Evolutionary conservation across 2,113 vertebrate genomes (phyloP), one percentile per base, ranked within the genome.

Genomic region (Cnemophilus loriae): DNA sequence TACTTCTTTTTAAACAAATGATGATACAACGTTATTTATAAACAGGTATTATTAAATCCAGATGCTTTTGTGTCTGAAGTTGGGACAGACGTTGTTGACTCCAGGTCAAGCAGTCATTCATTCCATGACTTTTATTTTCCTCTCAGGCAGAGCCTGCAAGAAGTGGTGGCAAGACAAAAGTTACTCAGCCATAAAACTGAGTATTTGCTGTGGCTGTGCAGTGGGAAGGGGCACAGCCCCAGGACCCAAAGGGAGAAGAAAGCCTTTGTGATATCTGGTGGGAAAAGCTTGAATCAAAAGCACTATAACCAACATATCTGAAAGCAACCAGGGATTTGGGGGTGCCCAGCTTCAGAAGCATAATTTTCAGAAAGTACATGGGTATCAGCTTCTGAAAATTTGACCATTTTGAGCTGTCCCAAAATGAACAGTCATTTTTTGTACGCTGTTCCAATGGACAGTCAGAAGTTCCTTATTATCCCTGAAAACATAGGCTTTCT

Each of bases 1-100:
- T 97, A 91, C 93, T 95, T 64, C 84, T 97, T 87, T 93, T 94
- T 87, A 96, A 97, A 97, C 89, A 95, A 96, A 94, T 90, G 70
- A 96, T 95, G 96, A 88, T 93, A 94, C 64, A 91, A 86, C 18
- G 11, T 95, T 95, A 91, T 95, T 97, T 97, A 96, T 95, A 97
- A 96, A 97, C 82, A 96, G 76, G 71, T 93, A 67, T 94, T 95
- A 93, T 96, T 95, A 91, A 93, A 63, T 91, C 90, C 93, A 96
- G 89, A 96, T 95, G 93, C 60, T 95, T 96, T 95, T 95, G 83
- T 91, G 85, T 63, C 91, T 90, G 90, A 94, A 46, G 69, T 3
- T 86, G 71, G 80, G 77, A 79, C 49, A 89, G 57, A 95, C 87
- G 75, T 95, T 56, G 17, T 53, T 77, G 49, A 84, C 65, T 96